phyloP scores from a whole-genome alignment of 2,797 vertebrate genomes.

The Enteromius mattozi region DNA sequence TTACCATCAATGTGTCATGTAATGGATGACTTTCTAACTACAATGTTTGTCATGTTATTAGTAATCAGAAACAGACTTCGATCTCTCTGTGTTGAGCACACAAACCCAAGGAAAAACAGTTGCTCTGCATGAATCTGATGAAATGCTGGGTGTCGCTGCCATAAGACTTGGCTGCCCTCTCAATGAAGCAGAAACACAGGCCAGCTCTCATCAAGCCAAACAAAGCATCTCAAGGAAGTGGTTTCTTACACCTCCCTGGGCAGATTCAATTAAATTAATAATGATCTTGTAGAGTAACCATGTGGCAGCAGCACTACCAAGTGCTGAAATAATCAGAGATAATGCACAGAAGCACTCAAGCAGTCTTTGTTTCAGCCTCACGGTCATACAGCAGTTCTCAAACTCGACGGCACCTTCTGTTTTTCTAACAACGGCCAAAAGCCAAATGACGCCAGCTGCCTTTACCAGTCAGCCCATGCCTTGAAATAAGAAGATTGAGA shows the following conservation, averaged over 20 bases:
- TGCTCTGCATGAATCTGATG: neutral
- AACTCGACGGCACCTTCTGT: neutral
- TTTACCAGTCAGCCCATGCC: neutral
- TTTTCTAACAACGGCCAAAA: neutral
- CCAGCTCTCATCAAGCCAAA: conserved; percentile 3
- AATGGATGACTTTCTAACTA: neutral
- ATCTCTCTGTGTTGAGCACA: neutral
- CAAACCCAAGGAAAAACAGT: neutral
- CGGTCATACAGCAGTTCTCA: neutral
- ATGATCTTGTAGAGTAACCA: neutral
- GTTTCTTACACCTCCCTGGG: neutral
- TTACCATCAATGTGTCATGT: neutral
- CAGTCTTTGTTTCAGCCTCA: neutral
- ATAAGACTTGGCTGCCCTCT: neutral
- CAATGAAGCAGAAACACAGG: conserved; percentile 1
- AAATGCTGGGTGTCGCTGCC: neutral
- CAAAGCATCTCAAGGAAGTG: neutral
- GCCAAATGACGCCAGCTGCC: neutral
- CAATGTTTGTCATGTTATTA: neutral
- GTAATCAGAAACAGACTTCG: neutral
- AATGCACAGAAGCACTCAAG: neutral
- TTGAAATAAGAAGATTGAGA: neutral
- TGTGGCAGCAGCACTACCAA: neutral
- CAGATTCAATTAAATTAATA: neutral
- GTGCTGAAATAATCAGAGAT: neutral